Evolutionary conservation across 1,140 invertebrate species (phyloP), one percentile per base, ranked within the genome.

Genomic region (Musca domestica): DNA sequence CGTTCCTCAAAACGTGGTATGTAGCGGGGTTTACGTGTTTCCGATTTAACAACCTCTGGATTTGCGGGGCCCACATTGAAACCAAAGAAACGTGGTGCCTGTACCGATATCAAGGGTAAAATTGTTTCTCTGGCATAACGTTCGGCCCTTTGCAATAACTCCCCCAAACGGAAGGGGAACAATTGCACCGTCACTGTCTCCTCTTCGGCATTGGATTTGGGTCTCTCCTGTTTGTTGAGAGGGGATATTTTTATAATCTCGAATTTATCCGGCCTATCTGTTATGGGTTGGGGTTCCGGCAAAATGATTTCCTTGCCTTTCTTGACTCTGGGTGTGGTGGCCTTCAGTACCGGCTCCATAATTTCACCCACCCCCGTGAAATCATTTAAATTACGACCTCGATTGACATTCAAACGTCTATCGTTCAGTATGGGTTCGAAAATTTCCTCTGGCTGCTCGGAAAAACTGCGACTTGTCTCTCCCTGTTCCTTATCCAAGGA

Each of bases 61-160:
- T 71, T 72, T 0, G 71, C 68, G 1, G 68, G 69, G 9, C 72
- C 74, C 2, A 80, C 71, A 70, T 80, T 78, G 68, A 87, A 87
- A 72, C 86, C 83, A n/a, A 86, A 86, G 68, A 89, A 84, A 34
- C 85, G 88, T 0, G 91, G 90, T 2, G 90, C 91, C 74, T 92
- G 90, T 47, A 90, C 89, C 1, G 90, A 92, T 3, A 92, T 90
- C 6, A 92, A 73, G 0, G 90, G 90, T 56, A 91, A 75, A 10
- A 92, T 81, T 0, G 90, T 92, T 73, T 91, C 88, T 56, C 90
- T 84, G 0, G 92, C 91, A 74, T 94, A 93, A 23, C 88, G 85
- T 77, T 94, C 92, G 0, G 91, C 92, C 73, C 92, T 88, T 19
- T 92, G 90, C 25, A 94, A 85, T 75, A 94, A 88, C 5, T 89